These are phyloP conservation scores for Atrina japonica DNA, from an alignment of 2,888 invertebrate genomes.

Conservation along the genomic window DNA sequence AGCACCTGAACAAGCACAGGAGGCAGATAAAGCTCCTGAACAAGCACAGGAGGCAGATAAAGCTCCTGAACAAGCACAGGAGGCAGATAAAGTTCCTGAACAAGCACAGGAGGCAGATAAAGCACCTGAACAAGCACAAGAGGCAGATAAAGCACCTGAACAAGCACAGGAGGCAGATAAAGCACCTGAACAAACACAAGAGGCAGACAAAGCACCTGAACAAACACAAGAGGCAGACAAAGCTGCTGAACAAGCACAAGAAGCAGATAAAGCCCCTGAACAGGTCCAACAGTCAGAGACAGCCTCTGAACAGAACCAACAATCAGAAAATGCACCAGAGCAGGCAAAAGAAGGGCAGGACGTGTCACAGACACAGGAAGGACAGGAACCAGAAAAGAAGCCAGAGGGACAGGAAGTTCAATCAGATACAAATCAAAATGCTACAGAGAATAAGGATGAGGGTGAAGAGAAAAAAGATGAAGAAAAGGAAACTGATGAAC, in stretches of 20 bases:
- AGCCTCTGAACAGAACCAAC: conserved; percentile 11
- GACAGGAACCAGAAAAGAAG: conserved; percentile 29
- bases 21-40: conserved; percentile 13
- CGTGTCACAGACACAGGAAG: conserved; percentile 22
- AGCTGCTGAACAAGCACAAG: conserved; percentile 22
- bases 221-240: conserved; percentile 30
- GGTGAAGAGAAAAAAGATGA: conserved; percentile 25
- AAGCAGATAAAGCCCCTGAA: conserved; percentile 29
- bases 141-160: neutral
- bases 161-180: conserved; percentile 17
- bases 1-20: conserved; percentile 12
- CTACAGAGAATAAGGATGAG: conserved; percentile 18
- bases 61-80: conserved; percentile 21
- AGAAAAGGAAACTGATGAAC: conserved; percentile 12
- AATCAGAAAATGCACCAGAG: conserved; percentile 10
- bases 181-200: conserved; percentile 12
- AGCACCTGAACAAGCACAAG: neutral
- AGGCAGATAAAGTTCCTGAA: conserved; percentile 29
- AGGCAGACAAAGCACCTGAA: conserved; percentile 13
- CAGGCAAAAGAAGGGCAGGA: conserved; percentile 34
- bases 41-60: conserved; percentile 30
- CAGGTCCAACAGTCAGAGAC: conserved; percentile 31
- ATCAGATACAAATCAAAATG: conserved; percentile 2
- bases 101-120: conserved; percentile 34
- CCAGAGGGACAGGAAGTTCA: conserved; percentile 19